Conservation (phyloP, 2,888 invertebrate genomes). For the Catocala fraxini region DNA sequence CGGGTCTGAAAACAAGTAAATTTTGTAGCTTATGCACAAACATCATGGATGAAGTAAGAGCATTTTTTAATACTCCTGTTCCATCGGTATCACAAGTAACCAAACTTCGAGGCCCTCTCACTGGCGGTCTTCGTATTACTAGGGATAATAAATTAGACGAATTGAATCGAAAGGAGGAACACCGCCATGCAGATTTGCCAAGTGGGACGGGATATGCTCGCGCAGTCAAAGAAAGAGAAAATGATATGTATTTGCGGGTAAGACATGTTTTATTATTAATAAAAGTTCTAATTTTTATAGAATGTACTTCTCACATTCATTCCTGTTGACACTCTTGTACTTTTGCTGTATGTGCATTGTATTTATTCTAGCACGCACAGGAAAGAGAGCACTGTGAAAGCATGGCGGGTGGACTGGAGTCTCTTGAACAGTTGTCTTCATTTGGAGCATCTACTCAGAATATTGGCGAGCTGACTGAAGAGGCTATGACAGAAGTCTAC, state of each 20-base stretch:
- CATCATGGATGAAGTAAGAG: constrained; percentile 72
- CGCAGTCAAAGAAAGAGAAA: constrained; percentile 70
- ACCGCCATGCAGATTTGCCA: constrained; percentile 66
- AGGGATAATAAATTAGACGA: constrained; percentile 64
- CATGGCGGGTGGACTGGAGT: constrained; percentile 70
- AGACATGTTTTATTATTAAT: constrained; percentile 2
- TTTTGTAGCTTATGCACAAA: no score
- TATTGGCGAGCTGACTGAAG: constrained; percentile 68
- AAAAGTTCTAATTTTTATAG: no score
- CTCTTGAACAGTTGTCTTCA: constrained; percentile 72
- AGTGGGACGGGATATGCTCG: constrained; percentile 73
- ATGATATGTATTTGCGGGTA: constrained; percentile 72
- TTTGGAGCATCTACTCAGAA: constrained; percentile 62
- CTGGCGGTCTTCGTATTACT: constrained; percentile 71
- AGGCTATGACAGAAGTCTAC: constrained; percentile 79
- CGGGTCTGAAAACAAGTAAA: no score
- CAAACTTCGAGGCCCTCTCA: constrained; percentile 71
- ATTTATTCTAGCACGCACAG: constrained; percentile 49
- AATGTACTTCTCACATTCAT: no score
- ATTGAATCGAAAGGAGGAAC: constrained; percentile 69
- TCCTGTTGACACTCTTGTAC: no score
- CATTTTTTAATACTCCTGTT: constrained; percentile 72
- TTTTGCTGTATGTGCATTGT: no score
- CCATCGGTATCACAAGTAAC: constrained; percentile 64
- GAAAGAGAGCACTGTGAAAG: constrained; percentile 64